Percentiles rank a stretch among this genome's conserved stretches.
phyloP scores from a whole-genome alignment of 2,113 vertebrate species.

The Nothocercus nigrocapillus region DNA sequence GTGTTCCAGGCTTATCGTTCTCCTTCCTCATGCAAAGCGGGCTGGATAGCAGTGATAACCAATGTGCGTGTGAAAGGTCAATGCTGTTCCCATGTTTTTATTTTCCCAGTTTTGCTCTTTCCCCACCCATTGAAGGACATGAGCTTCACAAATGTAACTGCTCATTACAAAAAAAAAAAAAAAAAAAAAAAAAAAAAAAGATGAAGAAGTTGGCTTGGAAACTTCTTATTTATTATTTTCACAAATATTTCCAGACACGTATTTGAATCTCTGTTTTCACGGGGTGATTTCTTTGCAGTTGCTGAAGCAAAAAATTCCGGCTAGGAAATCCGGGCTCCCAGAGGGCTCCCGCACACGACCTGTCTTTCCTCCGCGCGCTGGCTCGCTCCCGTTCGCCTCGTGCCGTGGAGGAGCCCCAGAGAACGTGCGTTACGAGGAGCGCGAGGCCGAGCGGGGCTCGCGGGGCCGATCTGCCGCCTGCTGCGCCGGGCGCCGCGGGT shows the following conservation, averaged over 20 bases:
- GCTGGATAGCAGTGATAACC: neutral
- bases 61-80: no score
- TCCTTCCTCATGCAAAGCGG: neutral
- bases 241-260: neutral
- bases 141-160: accelerated
- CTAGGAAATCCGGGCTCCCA: neutral
- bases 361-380: accelerated
- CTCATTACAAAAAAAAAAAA: neutral
- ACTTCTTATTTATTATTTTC: neutral
- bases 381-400: neutral
- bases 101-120: neutral
- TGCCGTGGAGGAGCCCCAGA: neutral
- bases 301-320: neutral
- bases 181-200: neutral
- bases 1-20: neutral
- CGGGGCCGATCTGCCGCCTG: neutral
- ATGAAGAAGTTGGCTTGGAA: neutral
- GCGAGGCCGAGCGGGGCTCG: neutral
- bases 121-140: neutral
- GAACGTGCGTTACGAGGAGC: neutral
- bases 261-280: neutral
- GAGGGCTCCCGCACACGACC: accelerated
- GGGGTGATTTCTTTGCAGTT: accelerated
- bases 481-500: neutral
- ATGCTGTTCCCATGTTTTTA: neutral